Evolutionary conservation across 2,797 vertebrate genomes (phyloP).

Genomic region (Pitangus sulphuratus): DNA sequence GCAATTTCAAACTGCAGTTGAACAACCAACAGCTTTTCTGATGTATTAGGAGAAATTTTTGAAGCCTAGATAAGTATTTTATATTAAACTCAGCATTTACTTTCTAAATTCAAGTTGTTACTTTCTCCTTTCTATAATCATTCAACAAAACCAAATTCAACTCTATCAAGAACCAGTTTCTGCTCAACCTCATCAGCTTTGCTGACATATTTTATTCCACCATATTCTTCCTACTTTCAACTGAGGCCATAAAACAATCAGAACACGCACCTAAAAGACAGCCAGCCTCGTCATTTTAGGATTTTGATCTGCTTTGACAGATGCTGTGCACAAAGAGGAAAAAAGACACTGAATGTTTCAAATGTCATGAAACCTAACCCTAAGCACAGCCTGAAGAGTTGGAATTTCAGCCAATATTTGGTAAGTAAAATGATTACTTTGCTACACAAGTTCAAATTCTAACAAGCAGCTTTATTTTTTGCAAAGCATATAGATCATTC

Average conservation of each 20-base stretch:
- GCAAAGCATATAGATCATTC: background rate
- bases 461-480: background rate
- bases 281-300: background rate
- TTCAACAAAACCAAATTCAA: background rate
- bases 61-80: background rate
- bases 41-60: accelerated
- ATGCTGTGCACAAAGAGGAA: background rate
- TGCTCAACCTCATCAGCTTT: background rate
- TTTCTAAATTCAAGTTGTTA: background rate
- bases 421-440: background rate
- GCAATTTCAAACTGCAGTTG: accelerated
- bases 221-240: background rate
- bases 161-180: background rate
- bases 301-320: background rate
- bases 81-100: background rate
- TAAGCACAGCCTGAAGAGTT: background rate
- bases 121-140: background rate
- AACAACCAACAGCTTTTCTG: background rate
- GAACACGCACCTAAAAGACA: background rate
- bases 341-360: background rate
- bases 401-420: background rate
- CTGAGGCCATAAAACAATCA: background rate
- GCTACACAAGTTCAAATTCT: background rate
- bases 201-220: background rate
- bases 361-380: background rate